Evolutionary conservation across 2,888 invertebrate species (phyloP).

Genomic region (Drosophila dives): DNA sequence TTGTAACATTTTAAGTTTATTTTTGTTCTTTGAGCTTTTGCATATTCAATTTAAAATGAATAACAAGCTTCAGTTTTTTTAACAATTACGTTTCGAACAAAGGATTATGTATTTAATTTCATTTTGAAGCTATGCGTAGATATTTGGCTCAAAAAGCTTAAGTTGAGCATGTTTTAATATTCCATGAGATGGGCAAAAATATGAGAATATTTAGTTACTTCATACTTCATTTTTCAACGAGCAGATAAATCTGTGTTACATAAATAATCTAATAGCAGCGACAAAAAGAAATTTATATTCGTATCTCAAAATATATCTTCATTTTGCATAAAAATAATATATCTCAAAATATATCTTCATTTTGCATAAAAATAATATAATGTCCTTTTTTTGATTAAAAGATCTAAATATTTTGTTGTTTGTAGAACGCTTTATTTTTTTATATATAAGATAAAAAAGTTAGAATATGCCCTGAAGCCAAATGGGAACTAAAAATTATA

Average conservation of each 20-base stretch:
- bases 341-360: not conserved
- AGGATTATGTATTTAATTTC: not conserved
- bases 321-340: not conserved
- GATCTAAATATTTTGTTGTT: not conserved
- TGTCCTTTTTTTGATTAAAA: not conserved
- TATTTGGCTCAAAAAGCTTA: not conserved
- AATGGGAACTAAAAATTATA: too few species aligned
- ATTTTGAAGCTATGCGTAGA: not conserved
- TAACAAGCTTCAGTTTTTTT: not conserved
- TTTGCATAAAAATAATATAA: not conserved
- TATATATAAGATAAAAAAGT: not conserved
- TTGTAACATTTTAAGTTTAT: not conserved
- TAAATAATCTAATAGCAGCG: not conserved
- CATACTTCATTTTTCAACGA: not conserved
- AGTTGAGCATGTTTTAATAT: not conserved
- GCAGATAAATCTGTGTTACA: not conserved
- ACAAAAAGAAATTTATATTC: not conserved
- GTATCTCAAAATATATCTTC: not conserved
- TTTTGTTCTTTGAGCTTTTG: not conserved
- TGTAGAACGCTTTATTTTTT: not conserved
- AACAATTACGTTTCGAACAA: not conserved
- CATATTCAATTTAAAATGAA: not conserved
- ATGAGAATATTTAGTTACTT: not conserved
- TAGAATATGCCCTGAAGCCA: not conserved
- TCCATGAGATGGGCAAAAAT: too few species aligned